Conservation (phyloP, 2,113 vertebrate genomes). For the Geothlypis trichas region DNA sequence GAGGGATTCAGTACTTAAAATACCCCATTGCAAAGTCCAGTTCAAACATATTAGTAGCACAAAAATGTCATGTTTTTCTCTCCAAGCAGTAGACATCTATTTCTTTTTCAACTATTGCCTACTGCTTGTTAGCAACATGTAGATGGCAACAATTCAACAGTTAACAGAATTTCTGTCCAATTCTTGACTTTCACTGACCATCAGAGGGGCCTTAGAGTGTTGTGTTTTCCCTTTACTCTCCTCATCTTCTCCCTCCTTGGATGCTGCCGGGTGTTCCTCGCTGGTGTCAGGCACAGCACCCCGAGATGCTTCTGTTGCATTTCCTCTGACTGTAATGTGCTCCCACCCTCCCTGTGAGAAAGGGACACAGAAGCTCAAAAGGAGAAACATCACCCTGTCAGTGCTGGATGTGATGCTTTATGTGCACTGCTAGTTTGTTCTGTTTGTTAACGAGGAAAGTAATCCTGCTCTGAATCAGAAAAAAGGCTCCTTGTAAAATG, state of each 20-base stretch:
- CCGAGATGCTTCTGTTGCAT: constrained; percentile 75
- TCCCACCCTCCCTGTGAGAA: constrained; percentile 91
- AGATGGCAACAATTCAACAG: constrained; percentile 44
- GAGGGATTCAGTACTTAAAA: not conserved
- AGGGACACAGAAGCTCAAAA: not conserved
- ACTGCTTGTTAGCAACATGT: not conserved
- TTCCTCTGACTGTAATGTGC: constrained; percentile 88
- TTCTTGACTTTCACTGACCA: constrained; percentile 42
- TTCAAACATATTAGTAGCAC: not conserved
- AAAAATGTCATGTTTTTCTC: not conserved
- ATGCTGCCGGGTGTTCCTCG: not conserved
- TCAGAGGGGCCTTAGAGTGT: not conserved
- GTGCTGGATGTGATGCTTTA: not conserved
- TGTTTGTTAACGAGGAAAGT: not conserved
- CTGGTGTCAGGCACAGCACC: not conserved
- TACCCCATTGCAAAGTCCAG: not conserved
- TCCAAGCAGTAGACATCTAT: not conserved
- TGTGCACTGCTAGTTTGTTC: not conserved
- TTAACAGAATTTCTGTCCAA: constrained; percentile 57
- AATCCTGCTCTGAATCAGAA: not conserved
- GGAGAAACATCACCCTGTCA: not conserved
- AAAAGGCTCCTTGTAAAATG: not conserved
- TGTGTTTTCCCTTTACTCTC: not conserved
- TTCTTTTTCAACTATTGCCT: not conserved
- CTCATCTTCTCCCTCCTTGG: not conserved